Conservation (phyloP, 2,888 invertebrate species). For the Ennomos erosarius region DNA sequence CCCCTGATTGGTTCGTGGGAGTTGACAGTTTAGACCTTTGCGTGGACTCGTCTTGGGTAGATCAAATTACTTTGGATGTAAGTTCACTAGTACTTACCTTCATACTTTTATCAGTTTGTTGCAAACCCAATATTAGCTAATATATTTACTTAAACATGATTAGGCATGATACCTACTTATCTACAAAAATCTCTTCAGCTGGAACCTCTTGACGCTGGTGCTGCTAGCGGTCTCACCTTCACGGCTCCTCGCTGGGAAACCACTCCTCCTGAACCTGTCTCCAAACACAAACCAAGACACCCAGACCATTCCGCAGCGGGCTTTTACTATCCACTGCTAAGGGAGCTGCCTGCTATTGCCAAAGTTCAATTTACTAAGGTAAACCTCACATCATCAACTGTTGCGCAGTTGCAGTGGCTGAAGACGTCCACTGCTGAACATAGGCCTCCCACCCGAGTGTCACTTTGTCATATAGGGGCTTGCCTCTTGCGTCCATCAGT, state of each 20-base stretch:
- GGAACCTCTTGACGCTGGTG: slow-evolving; percentile 95
- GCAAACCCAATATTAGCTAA: too few species aligned
- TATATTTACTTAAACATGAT: too few species aligned
- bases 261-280: slow-evolving; percentile 92
- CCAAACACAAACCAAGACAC: slow-evolving; percentile 91
- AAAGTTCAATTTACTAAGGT: slow-evolving; percentile 95
- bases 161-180: too few species aligned
- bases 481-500: too few species aligned
- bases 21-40: slow-evolving; percentile 86
- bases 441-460: neutral
- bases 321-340: slow-evolving; percentile 94
- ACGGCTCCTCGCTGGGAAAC: slow-evolving; percentile 97
- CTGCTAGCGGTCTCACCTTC: slow-evolving; percentile 96
- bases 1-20: slow-evolving; percentile 89
- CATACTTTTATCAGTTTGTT: too few species aligned
- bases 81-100: too few species aligned
- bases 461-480: too few species aligned
- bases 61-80: slow-evolving; percentile 81
- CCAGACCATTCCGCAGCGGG: slow-evolving; percentile 96
- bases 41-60: slow-evolving; percentile 84
- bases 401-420: too few species aligned
- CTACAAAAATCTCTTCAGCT: slow-evolving; percentile 78
- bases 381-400: slow-evolving; percentile 32
- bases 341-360: slow-evolving; percentile 93
- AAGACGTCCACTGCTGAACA: neutral